Conservation (phyloP, 1,140 invertebrate genomes). For the Pteromalus puparum region DNA sequence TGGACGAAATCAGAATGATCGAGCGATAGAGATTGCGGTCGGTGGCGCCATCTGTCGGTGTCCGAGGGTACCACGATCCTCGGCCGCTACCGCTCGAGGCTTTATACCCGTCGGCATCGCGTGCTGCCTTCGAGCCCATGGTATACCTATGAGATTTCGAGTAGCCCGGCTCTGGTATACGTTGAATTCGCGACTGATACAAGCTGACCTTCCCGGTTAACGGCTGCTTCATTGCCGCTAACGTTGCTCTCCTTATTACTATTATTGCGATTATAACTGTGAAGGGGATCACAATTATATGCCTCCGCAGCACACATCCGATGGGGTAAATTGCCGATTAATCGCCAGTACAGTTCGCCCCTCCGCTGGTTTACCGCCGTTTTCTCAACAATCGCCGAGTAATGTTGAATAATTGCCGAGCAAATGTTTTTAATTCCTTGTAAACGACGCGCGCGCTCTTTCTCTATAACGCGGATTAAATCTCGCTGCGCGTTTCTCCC, state of each 20-base stretch:
- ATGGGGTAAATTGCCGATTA: neutral
- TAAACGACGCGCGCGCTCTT: slow-evolving; percentile 4
- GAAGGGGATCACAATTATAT: neutral
- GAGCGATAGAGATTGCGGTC: neutral
- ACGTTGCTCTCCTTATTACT: neutral
- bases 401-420: slow-evolving; percentile 24
- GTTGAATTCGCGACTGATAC: neutral
- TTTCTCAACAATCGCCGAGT: neutral
- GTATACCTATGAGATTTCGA: slow-evolving; percentile 13
- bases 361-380: neutral
- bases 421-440: slow-evolving; percentile 1
- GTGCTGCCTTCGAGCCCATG: slow-evolving; percentile 4
- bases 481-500: neutral
- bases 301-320: neutral
- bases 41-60: slow-evolving; percentile 40
- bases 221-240: neutral
- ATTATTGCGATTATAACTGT: neutral
- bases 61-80: neutral
- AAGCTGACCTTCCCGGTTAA: neutral
- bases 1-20: neutral
- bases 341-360: neutral
- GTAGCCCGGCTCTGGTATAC: neutral
- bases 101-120: slow-evolving; percentile 6
- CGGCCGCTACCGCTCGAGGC: slow-evolving; percentile 35
- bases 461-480: neutral